Conservation (phyloP, 2,113 vertebrate genomes). For the Seriola aureovittata region DNA sequence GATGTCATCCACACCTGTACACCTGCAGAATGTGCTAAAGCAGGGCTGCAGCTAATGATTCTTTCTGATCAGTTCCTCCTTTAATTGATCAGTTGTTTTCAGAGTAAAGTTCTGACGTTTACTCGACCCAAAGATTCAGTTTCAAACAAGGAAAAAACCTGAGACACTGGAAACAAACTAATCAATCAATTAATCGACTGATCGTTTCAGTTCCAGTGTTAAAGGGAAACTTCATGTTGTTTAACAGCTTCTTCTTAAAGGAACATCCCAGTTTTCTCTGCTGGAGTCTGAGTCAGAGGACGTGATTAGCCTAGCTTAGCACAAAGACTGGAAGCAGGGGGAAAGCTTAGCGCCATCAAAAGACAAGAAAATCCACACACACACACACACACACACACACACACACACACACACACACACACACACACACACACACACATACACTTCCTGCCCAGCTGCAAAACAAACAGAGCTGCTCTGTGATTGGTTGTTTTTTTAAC, state of each 20-base stretch:
- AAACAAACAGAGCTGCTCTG: conserved; percentile 33
- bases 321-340: not conserved
- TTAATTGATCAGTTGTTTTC: not conserved
- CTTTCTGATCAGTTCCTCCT: not conserved
- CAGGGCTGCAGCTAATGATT: too few relatives aligned
- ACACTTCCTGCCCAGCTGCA: conserved; percentile 19
- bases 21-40: not conserved
- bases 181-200: too few relatives aligned
- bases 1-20: conserved; percentile 1
- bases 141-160: too few relatives aligned
- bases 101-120: too few relatives aligned
- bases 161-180: too few relatives aligned
- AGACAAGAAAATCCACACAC: too few relatives aligned
- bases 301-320: conserved; percentile 11
- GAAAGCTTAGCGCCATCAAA: not conserved
- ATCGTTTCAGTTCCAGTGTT: too few relatives aligned
- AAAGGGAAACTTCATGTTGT: too few relatives aligned
- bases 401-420: not conserved
- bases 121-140: too few relatives aligned
- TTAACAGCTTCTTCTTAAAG: too few relatives aligned
- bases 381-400: not conserved
- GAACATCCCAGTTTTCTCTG: too few relatives aligned
- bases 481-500: conserved; percentile 12
- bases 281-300: too few relatives aligned
- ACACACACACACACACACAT: conserved; percentile 1